Evolutionary conservation across 64 coral and sea anemone genomes (phyloP), one percentile per base, ranked within the genome.

Genomic region (Montipora foliosa): DNA sequence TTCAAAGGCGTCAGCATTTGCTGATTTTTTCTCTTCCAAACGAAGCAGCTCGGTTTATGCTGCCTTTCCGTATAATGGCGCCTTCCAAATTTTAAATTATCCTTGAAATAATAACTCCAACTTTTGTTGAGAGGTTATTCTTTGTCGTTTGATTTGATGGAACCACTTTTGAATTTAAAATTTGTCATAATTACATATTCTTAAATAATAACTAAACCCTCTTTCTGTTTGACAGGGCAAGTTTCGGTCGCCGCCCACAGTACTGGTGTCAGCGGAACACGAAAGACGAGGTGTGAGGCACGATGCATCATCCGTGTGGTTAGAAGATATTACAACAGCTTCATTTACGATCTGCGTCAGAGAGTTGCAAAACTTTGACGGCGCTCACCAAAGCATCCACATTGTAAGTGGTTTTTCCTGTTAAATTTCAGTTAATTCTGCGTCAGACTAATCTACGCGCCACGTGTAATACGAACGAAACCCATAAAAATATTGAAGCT

Each of bases 321-420:
- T 84, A 0, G 81, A 84, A 69, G 81, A 84, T 49, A 25, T 84
- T 3, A 70, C 60, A 2, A 68, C 60, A 69, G 20, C 61, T 19
- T 84, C 81, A 37, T 84, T 84, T 5, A 69, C 20, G 81, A 84
- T 84, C 61, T 84, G 81, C 15, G 17, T 49, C 16, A 67, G 44
- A 68, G 62, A 84, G 9, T 68, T 84, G 15, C 81, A 84, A 44
- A 84, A 84, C 60, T 84, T 84, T 83, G 80, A 83, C 25, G 58
- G 80, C 10, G 21, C 57, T 82, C 53, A 83, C 29, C 25, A 83
- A 80, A 80, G 50, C 48, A 80, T 80, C 49, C 78, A 80, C 51
- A 22, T 80, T 58, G 79, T 62, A 61, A 81, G 52, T 44, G 21
- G 8, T 6, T 81, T 81, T 13, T 13, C 52, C 4, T 15, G 24